These are phyloP conservation scores for Drosophila hawaiiensis DNA, from an alignment of 2,888 invertebrate species.

Conservation along the genomic window DNA sequence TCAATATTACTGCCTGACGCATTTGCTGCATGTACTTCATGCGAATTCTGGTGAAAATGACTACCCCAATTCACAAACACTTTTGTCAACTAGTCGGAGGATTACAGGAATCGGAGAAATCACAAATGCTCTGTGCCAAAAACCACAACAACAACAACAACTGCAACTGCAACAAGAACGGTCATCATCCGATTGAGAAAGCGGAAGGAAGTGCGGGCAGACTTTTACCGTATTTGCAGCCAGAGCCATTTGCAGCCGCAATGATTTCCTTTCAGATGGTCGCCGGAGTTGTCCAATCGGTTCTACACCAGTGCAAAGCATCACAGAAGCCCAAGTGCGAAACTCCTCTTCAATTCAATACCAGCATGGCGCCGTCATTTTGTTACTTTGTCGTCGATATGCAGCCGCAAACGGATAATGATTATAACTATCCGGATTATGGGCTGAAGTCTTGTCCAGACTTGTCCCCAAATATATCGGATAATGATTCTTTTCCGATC, in stretches of 20 bases:
- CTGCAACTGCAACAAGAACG: slow-evolving; percentile 8
- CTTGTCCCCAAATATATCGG: slow-evolving; percentile 35
- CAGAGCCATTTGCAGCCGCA: slow-evolving; percentile 61
- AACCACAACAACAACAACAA: slow-evolving; percentile 37
- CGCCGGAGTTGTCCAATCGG: slow-evolving; percentile 62
- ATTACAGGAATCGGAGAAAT: slow-evolving; percentile 44
- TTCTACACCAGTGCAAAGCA: slow-evolving; percentile 57
- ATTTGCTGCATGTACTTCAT: slow-evolving; percentile 53
- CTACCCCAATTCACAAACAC: slow-evolving; percentile 65
- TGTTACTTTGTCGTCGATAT: slow-evolving; percentile 69
- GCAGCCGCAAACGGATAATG: slow-evolving; percentile 45
- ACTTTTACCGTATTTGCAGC: slow-evolving; percentile 46
- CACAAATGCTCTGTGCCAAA: slow-evolving; percentile 26
- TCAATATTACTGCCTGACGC: slow-evolving; percentile 59
- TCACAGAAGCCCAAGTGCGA: slow-evolving; percentile 47
- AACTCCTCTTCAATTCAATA: slow-evolving; percentile 40
- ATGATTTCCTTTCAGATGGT: slow-evolving; percentile 63
- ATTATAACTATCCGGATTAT: slow-evolving; percentile 31
- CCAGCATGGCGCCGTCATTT: slow-evolving; percentile 43
- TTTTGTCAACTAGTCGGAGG: slow-evolving; percentile 48
- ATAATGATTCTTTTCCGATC: slow-evolving; percentile 5
- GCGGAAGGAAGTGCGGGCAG: slow-evolving; percentile 19
- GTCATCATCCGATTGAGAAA: slow-evolving; percentile 22
- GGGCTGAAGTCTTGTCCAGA: slow-evolving; percentile 43
- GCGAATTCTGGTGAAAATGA: slow-evolving; percentile 62